Evolutionary conservation across 2,888 invertebrate species (phyloP).

Genomic region (Bimastos eiseni): DNA sequence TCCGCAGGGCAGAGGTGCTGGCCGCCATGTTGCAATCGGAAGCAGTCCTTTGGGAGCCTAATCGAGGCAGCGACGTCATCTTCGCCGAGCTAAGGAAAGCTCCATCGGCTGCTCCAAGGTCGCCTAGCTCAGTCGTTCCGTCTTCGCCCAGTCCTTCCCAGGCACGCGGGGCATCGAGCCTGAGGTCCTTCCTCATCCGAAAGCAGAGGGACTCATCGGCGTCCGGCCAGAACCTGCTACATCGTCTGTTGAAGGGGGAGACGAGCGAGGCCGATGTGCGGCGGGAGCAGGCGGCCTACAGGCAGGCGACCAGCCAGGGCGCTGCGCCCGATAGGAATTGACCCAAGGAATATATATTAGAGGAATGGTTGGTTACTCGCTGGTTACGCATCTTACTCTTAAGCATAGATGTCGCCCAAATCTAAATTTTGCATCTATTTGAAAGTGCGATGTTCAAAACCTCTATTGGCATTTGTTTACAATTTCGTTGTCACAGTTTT

Average conservation of each 20-base stretch:
- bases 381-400: no score
- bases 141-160: neutral
- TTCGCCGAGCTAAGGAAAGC: neutral
- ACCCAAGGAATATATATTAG: no score
- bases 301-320: neutral
- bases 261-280: neutral
- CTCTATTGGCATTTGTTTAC: no score
- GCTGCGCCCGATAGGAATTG: neutral
- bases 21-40: neutral
- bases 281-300: neutral
- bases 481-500: no score
- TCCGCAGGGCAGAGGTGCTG: neutral
- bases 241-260: conserved; percentile 16
- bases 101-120: neutral
- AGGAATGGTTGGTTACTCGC: no score
- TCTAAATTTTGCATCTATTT: no score
- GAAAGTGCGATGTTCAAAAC: no score
- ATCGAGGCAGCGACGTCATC: neutral
- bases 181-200: conserved; percentile 14
- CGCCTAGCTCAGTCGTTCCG: neutral
- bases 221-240: neutral
- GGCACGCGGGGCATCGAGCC: neutral
- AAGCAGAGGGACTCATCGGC: neutral
- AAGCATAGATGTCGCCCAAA: no score
- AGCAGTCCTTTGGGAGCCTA: neutral